These are phyloP conservation scores for Rhagoletis zephyria DNA, from an alignment of 1,140 invertebrate species.

Conservation along the genomic window DNA sequence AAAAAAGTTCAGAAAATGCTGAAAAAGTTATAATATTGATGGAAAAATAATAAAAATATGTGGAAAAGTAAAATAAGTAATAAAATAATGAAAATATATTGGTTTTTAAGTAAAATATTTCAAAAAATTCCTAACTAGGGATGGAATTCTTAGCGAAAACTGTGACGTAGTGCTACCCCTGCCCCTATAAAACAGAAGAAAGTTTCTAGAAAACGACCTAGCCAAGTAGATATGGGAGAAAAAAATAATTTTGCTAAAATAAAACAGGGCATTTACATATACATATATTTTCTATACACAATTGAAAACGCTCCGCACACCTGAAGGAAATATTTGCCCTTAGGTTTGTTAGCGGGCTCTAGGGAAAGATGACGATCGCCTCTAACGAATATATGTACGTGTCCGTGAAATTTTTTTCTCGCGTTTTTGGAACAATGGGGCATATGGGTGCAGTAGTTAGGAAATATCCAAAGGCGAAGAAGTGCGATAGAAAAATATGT, in stretches of 20 bases:
- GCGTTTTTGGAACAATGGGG: background rate
- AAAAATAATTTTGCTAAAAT: too few relatives aligned
- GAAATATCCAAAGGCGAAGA: background rate
- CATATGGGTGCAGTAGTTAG: background rate
- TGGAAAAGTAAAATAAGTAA: background rate
- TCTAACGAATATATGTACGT: background rate
- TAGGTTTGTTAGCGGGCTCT: too few relatives aligned
- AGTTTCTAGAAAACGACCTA: background rate
- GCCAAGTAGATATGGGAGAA: background rate
- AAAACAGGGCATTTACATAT: too few relatives aligned
- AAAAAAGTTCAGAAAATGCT: background rate
- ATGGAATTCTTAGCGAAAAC: background rate
- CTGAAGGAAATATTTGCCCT: background rate
- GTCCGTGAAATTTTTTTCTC: slow-evolving; percentile 12
- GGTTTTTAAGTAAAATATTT: background rate
- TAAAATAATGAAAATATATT: background rate
- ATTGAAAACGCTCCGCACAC: background rate
- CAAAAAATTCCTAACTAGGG: background rate
- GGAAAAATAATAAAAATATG: background rate
- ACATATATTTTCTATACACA: background rate
- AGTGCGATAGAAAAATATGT: background rate
- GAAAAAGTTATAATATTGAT: background rate
- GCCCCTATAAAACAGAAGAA: background rate
- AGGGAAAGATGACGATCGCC: background rate
- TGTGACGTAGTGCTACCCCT: background rate